These are phyloP conservation scores for Plagodis dolabraria DNA, from an alignment of 2,888 invertebrate species.

Conservation along the genomic window DNA sequence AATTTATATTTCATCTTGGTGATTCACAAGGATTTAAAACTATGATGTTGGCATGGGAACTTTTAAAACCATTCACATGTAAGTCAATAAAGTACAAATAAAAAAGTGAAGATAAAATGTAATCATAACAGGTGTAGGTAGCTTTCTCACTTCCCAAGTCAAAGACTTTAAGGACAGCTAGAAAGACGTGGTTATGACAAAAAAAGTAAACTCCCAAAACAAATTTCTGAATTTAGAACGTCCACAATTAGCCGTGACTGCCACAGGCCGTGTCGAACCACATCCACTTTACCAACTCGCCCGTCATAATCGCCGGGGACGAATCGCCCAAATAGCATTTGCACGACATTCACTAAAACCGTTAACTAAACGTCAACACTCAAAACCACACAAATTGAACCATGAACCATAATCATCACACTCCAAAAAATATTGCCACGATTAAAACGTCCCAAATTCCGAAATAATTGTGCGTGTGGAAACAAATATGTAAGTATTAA, in stretches of 20 bases:
- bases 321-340: constrained; percentile 68
- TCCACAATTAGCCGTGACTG: constrained; percentile 60
- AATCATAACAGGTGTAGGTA: background rate
- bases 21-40: too few relatives aligned
- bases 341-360: constrained; percentile 69
- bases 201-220: constrained; percentile 47
- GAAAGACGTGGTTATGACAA: constrained; percentile 12
- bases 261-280: constrained; percentile 66
- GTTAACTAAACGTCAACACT: constrained; percentile 57
- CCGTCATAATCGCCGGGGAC: constrained; percentile 63
- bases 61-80: too few relatives aligned
- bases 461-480: constrained; percentile 51
- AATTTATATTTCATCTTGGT: background rate
- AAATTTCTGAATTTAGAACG: constrained; percentile 48
- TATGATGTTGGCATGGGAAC: too few relatives aligned
- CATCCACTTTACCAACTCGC: constrained; percentile 63
- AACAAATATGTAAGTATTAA: constrained; percentile 50
- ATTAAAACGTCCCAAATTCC: constrained; percentile 46
- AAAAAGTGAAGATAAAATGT: too few relatives aligned
- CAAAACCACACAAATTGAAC: constrained; percentile 48
- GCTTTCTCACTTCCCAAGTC: background rate
- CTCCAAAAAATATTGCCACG: constrained; percentile 39
- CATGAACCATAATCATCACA: constrained; percentile 40
- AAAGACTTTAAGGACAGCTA: constrained; percentile 6
- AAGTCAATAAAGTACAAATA: too few relatives aligned